Conservation (phyloP, 2,797 vertebrate genomes). For the Protosalanx chinensis region DNA sequence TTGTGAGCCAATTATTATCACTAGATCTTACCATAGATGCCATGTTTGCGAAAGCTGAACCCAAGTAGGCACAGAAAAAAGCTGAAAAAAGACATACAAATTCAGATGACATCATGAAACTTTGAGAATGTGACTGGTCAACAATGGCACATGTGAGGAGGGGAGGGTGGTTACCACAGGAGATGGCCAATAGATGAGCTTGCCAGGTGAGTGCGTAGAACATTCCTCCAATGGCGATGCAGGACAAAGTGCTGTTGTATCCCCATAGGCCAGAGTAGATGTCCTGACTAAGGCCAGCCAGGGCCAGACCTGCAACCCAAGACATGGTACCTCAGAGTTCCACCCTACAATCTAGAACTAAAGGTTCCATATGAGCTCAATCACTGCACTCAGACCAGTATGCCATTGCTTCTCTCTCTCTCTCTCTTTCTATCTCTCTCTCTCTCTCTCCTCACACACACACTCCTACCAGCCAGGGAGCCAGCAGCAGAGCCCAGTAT, state of each 20-base stretch:
- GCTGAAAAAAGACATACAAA: conserved; percentile 45
- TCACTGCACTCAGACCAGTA: too few species aligned
- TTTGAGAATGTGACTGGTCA: not conserved
- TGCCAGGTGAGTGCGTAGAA: conserved; percentile 88
- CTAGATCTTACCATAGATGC: conserved; percentile 70
- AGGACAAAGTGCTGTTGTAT: conserved; percentile 84
- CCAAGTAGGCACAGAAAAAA: conserved; percentile 79
- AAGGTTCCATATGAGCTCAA: too few species aligned
- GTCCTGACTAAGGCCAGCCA: conserved; percentile 73
- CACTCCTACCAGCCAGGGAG: conserved; percentile 77
- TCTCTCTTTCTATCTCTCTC: too few species aligned
- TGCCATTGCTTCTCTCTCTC: not conserved
- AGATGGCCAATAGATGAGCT: conserved; percentile 76
- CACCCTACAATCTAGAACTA: too few species aligned
- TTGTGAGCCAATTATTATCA: not conserved
- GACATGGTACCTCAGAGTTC: too few species aligned
- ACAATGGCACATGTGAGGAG: not conserved
- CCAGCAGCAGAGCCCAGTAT: conserved; percentile 81
- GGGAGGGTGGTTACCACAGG: conserved; percentile 71
- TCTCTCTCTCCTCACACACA: not conserved
- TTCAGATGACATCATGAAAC: not conserved
- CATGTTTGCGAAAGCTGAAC: conserved; percentile 69
- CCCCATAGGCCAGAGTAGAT: conserved; percentile 84
- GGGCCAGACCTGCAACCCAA: conserved; percentile 66
- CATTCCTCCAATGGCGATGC: conserved; percentile 80